A percentile compares a stretch with the other conserved stretches of the same genome.
Evolutionary conservation across 2,888 invertebrate genomes (phyloP).

Genomic region (Arenicola marina): DNA sequence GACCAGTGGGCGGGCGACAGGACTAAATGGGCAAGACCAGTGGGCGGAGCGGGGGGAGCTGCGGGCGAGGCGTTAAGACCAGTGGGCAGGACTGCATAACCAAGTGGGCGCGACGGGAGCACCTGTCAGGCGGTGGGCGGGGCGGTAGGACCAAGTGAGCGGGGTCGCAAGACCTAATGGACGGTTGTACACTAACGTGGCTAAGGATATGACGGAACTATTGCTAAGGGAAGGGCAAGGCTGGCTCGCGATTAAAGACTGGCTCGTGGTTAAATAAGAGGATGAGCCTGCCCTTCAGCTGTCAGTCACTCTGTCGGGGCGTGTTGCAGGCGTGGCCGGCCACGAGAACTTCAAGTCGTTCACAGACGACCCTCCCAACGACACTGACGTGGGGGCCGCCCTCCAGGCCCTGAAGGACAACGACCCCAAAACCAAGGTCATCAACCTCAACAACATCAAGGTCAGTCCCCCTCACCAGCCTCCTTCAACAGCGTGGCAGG

Average conservation of each 20-base stretch:
- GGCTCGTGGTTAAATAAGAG: background rate
- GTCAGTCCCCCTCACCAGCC: constrained; percentile 75
- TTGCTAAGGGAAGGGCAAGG: background rate
- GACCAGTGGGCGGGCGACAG: too few relatives aligned
- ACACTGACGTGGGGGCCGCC: constrained; percentile 92
- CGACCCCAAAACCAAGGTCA: constrained; percentile 71
- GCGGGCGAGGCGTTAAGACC: too few relatives aligned
- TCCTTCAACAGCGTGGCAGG: background rate
- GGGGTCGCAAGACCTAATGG: too few relatives aligned
- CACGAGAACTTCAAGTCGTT: constrained; percentile 71
- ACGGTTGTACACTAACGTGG: too few relatives aligned
- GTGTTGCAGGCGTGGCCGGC: constrained; percentile 31
- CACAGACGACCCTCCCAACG: constrained; percentile 95
- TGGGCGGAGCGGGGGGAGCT: too few relatives aligned
- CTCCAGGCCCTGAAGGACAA: constrained; percentile 82
- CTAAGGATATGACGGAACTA: too few relatives aligned
- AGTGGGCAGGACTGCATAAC: too few relatives aligned
- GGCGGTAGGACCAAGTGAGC: too few relatives aligned
- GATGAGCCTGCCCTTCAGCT: background rate
- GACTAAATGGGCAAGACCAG: too few relatives aligned
- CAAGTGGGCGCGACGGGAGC: too few relatives aligned
- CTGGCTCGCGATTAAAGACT: background rate
- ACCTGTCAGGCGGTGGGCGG: too few relatives aligned
- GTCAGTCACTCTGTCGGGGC: background rate
- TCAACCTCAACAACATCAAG: constrained; percentile 99